phyloP scores from a whole-genome alignment of 2,888 invertebrate genomes.

The Trisateles emortualis region DNA sequence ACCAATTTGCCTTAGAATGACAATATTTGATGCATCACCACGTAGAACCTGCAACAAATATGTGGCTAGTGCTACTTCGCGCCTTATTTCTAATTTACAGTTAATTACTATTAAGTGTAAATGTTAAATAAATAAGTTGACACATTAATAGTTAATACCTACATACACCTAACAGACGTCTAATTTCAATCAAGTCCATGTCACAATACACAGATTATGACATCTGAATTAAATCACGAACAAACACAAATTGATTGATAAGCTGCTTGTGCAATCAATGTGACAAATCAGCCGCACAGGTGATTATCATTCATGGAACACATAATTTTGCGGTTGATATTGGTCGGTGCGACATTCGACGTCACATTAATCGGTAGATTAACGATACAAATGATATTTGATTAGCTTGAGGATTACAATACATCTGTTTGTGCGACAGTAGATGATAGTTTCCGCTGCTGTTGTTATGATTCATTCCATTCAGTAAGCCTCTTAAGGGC shows the following conservation, averaged over 20 bases:
- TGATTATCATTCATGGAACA: constrained; percentile 70
- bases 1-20: too few species aligned
- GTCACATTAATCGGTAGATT: constrained; percentile 67
- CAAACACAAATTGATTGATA: constrained; percentile 47
- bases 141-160: too few species aligned
- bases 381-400: constrained; percentile 65
- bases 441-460: constrained; percentile 25
- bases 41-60: too few species aligned
- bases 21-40: too few species aligned
- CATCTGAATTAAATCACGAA: constrained; percentile 46
- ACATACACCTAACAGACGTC: neutral
- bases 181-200: neutral
- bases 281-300: constrained; percentile 62
- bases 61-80: too few species aligned
- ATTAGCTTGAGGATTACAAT: constrained; percentile 54
- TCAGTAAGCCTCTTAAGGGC: neutral
- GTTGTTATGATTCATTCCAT: constrained; percentile 20
- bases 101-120: too few species aligned
- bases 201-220: constrained; percentile 37
- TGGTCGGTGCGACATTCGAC: constrained; percentile 54
- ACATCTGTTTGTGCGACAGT: constrained; percentile 16
- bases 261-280: constrained; percentile 54
- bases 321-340: constrained; percentile 72
- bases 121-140: too few species aligned
- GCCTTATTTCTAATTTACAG: too few species aligned